Conservation (phyloP, 2,888 invertebrate species). For the Noctua comes region DNA sequence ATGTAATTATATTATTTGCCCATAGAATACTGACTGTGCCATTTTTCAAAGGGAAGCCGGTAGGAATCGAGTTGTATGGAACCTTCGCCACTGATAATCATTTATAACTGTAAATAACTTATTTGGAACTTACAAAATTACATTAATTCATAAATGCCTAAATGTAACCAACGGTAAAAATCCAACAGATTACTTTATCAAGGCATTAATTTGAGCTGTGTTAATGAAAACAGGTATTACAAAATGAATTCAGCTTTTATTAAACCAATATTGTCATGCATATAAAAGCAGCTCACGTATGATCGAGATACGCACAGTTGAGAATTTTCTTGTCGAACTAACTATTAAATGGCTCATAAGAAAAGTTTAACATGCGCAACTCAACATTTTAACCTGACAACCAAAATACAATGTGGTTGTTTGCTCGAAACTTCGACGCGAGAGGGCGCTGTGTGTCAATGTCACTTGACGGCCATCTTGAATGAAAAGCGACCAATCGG, state of each 20-base stretch:
- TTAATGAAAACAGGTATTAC: background rate
- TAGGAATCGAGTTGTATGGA: too few species aligned
- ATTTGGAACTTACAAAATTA: constrained; percentile 16
- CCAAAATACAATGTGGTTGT: background rate
- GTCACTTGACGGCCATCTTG: background rate
- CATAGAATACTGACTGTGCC: too few species aligned
- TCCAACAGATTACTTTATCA: background rate
- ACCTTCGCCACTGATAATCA: too few species aligned
- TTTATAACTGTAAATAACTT: constrained; percentile 27
- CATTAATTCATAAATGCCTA: constrained; percentile 6
- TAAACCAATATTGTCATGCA: constrained; percentile 12
- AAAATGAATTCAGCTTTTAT: background rate
- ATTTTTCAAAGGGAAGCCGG: too few species aligned
- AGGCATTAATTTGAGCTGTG: background rate
- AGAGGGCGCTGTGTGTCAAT: too few species aligned
- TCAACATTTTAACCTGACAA: background rate
- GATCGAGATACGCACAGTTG: background rate
- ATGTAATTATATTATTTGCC: too few species aligned
- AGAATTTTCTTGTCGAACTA: background rate
- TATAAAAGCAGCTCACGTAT: background rate
- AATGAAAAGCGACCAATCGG: background rate
- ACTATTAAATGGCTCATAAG: background rate
- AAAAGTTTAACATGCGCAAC: background rate
- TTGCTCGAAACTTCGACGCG: too few species aligned
- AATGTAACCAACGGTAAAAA: background rate